Evolutionary conservation across 2,888 invertebrate genomes (phyloP).

Genomic region (Spodoptera exigua): DNA sequence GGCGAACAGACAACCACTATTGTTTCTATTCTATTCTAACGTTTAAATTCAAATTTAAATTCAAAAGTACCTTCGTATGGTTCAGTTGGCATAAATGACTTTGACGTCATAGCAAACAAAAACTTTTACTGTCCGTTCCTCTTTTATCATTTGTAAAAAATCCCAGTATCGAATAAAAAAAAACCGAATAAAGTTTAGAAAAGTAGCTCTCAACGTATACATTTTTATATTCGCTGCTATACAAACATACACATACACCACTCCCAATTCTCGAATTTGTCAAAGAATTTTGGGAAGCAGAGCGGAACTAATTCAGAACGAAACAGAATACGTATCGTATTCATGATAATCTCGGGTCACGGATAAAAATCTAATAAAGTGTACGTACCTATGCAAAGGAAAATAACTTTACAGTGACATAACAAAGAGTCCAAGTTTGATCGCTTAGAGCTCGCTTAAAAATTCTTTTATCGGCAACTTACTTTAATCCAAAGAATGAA

Average conservation of each 20-base stretch:
- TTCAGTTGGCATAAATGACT: too few relatives aligned
- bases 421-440: constrained; percentile 38
- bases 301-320: constrained; percentile 33
- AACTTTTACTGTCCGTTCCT: too few relatives aligned
- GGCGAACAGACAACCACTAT: too few relatives aligned
- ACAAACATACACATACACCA: background rate
- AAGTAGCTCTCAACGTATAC: too few relatives aligned
- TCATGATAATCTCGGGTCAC: constrained; percentile 39
- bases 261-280: constrained; percentile 13
- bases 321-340: constrained; percentile 25
- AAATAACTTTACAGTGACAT: constrained; percentile 37
- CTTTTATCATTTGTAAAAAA: too few relatives aligned
- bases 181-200: too few relatives aligned
- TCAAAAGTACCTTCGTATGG: too few relatives aligned
- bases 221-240: background rate
- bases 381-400: constrained; percentile 18
- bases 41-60: too few relatives aligned
- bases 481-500: constrained; percentile 21
- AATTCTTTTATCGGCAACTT: constrained; percentile 28
- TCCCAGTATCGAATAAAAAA: too few relatives aligned
- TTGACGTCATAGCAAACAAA: too few relatives aligned
- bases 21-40: too few relatives aligned
- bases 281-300: constrained; percentile 36
- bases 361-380: constrained; percentile 34
- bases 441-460: constrained; percentile 33